Conservation (phyloP, 1,140 invertebrate species). For the Ganaspis sp. region DNA sequence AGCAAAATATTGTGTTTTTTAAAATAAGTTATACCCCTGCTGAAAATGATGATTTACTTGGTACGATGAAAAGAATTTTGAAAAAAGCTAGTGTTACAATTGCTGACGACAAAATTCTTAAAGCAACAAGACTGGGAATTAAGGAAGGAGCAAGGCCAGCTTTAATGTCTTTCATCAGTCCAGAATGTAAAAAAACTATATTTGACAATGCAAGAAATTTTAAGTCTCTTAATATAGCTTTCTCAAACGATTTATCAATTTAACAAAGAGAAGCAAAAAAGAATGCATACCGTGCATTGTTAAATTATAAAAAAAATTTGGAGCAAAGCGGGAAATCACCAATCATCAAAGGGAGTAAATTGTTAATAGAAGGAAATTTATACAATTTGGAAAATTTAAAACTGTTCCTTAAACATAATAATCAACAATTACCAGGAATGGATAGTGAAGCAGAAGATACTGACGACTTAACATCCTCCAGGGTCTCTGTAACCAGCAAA, state of each 20-base stretch:
- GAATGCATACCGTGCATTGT: neutral
- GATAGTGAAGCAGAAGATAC: neutral
- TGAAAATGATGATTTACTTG: neutral
- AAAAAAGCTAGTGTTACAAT: neutral
- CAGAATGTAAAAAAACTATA: neutral
- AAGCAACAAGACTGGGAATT: neutral
- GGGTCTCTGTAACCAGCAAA: neutral
- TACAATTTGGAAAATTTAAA: neutral
- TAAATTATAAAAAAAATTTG: neutral
- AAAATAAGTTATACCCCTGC: neutral
- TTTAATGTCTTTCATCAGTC: neutral
- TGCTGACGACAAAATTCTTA: neutral
- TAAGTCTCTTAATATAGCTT: neutral
- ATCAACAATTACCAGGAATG: neutral
- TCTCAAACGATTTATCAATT: neutral
- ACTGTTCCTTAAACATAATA: neutral
- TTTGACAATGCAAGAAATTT: neutral
- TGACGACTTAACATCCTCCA: neutral
- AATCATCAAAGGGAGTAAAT: neutral
- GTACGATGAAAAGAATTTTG: neutral
- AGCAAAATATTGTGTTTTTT: constrained; percentile 8
- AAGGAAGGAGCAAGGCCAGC: neutral
- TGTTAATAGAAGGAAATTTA: neutral
- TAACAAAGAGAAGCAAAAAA: neutral
- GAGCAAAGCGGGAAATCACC: neutral